Evolutionary conservation across 2,113 vertebrate genomes (phyloP).

Genomic region (Eurypyga helias): DNA sequence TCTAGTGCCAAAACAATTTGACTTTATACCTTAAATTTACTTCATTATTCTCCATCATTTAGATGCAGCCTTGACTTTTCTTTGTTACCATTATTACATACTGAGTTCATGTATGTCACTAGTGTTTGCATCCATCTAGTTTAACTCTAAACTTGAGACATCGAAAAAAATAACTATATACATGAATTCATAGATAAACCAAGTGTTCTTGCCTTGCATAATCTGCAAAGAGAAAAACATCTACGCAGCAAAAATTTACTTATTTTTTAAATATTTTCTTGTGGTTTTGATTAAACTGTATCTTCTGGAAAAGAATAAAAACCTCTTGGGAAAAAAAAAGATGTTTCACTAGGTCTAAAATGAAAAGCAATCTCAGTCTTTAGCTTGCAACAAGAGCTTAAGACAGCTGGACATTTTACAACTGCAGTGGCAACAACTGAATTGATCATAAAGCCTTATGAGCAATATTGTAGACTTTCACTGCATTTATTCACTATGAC

Average conservation of each 20-base stretch:
- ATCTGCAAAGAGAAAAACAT: not conserved
- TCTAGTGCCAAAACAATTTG: not conserved
- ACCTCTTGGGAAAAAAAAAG: not conserved
- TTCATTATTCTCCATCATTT: not conserved
- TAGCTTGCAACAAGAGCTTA: not conserved
- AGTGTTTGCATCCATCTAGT: not conserved
- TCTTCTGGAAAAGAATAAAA: not conserved
- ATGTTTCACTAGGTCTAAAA: not conserved
- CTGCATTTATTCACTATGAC: not conserved
- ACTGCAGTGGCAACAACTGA: not conserved
- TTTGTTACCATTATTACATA: not conserved
- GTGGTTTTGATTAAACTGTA: not conserved
- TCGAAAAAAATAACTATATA: not conserved
- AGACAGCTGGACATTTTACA: not conserved
- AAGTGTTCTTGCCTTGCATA: not conserved
- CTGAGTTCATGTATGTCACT: not conserved
- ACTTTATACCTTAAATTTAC: not conserved
- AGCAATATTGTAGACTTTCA: not conserved
- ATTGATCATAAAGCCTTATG: not conserved
- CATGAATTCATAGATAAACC: not conserved
- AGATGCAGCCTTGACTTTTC: not conserved
- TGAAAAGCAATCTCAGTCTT: not conserved
- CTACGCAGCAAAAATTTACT: not conserved
- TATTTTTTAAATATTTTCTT: not conserved
- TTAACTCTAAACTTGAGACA: not conserved